phyloP scores from a whole-genome alignment of 2,797 vertebrate genomes.

The Halcyon badia region DNA sequence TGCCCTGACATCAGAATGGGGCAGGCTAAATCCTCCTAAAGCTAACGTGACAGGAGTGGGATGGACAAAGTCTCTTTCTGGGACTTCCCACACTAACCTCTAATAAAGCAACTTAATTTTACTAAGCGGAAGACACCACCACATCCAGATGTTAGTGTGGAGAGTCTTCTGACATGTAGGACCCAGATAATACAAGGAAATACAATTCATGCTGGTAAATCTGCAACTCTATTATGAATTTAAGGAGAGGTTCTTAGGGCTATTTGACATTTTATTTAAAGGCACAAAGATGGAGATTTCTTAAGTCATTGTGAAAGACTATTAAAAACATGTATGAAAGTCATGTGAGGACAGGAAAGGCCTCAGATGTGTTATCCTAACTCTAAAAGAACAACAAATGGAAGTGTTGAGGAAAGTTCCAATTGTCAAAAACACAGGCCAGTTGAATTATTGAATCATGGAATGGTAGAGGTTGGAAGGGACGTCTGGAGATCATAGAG shows the following conservation, averaged over 20 bases:
- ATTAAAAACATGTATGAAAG: neutral
- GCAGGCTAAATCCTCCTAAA: neutral
- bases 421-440: neutral
- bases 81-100: neutral
- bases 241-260: neutral
- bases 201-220: neutral
- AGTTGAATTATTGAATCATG: neutral
- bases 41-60: neutral
- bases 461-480: too few species aligned
- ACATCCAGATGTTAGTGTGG: neutral
- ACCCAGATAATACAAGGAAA: neutral
- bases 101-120: neutral
- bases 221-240: neutral
- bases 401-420: neutral
- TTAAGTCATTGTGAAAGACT: neutral
- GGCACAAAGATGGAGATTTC: neutral
- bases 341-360: neutral
- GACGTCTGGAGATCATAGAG: too few species aligned
- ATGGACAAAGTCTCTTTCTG: neutral
- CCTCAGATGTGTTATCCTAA: neutral
- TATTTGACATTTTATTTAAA: neutral
- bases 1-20: neutral
- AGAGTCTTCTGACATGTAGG: fast-evolving
- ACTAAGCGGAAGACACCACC: neutral
- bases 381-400: neutral